phyloP scores from a whole-genome alignment of 2,797 vertebrate species.

The Muraenolepis orangiensis region DNA sequence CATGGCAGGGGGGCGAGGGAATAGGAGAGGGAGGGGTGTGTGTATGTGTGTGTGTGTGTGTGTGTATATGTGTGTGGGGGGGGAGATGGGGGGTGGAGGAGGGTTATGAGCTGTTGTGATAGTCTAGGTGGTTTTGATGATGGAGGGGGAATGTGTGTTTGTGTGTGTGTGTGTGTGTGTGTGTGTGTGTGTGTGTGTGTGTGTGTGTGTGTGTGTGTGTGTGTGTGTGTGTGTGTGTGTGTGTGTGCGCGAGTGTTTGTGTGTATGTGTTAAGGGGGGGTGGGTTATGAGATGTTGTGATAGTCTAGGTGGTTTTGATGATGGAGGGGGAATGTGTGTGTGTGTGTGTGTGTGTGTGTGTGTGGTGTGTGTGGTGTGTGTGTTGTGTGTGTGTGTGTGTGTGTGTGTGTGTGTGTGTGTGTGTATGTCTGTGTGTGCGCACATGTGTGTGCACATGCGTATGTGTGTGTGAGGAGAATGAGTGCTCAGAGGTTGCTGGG shows the following conservation, averaged over 20 bases:
- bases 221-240: not conserved
- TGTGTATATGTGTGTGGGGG: constrained; percentile 5
- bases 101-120: not conserved
- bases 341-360: not conserved
- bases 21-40: constrained; percentile 5
- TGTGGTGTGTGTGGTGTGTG: not conserved
- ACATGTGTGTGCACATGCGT: not conserved
- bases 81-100: constrained; percentile 19
- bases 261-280: too few species aligned
- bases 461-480: not conserved
- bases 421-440: constrained; percentile 1
- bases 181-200: not conserved
- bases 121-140: too few species aligned
- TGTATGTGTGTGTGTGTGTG: constrained; percentile 38
- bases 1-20: constrained; percentile 32
- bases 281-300: not conserved
- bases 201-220: not conserved
- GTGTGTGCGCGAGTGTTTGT: too few species aligned
- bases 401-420: constrained; percentile 36
- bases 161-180: not conserved
- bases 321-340: not conserved
- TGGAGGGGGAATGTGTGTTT: not conserved
- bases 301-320: not conserved
- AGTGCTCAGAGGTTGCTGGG: too few species aligned
- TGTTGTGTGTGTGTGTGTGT: not conserved